Evolutionary conservation across 2,113 vertebrate genomes (phyloP).

Genomic region (Malurus melanocephalus): DNA sequence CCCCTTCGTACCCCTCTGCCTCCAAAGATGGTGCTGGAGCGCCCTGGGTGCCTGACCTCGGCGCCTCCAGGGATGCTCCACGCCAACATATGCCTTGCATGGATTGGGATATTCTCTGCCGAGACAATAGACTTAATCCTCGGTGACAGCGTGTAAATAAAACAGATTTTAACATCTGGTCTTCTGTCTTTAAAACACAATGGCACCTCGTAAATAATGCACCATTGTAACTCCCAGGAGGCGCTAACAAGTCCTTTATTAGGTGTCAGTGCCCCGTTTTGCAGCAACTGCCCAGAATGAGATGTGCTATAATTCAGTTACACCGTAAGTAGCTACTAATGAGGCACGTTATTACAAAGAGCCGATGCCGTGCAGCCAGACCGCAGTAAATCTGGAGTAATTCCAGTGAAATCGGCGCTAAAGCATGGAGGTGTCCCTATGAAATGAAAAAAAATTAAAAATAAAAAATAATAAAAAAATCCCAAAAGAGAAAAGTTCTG

Average conservation of each 20-base stretch:
- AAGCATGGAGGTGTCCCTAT: neutral
- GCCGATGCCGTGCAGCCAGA: neutral
- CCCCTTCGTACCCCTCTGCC: neutral
- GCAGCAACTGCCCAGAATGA: constrained; percentile 41
- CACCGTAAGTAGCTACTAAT: constrained; percentile 44
- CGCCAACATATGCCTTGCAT: neutral
- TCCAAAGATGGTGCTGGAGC: constrained; percentile 5
- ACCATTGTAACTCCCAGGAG: constrained; percentile 19
- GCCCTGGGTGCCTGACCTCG: neutral
- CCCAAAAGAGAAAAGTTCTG: neutral
- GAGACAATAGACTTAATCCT: constrained; percentile 35
- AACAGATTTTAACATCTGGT: constrained; percentile 27
- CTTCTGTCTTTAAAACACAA: constrained; percentile 22
- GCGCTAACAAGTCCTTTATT: constrained; percentile 48
- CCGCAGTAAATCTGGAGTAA: constrained; percentile 33
- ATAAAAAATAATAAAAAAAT: too few relatives aligned
- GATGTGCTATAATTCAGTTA: constrained; percentile 41
- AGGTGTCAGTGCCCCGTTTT: constrained; percentile 38
- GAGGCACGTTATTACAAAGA: constrained; percentile 36
- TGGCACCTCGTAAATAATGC: constrained; percentile 35
- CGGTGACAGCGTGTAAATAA: neutral
- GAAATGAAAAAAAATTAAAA: neutral
- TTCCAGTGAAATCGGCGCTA: constrained; percentile 17
- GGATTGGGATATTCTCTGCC: neutral
- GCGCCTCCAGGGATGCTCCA: neutral